Conservation (phyloP, 2,113 vertebrate genomes). For the Syrmaticus mikado region DNA sequence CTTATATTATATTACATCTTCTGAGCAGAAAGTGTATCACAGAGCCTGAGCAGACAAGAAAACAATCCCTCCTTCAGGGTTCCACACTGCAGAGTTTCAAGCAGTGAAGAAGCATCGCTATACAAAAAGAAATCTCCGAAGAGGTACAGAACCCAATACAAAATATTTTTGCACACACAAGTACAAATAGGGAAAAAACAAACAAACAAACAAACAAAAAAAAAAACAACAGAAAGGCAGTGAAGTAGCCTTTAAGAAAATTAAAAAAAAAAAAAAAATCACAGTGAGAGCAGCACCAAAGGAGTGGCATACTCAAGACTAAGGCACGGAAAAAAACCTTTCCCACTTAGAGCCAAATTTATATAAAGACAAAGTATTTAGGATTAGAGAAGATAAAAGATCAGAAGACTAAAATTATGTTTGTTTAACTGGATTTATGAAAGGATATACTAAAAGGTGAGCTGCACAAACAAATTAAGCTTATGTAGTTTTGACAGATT, state of each 20-base stretch:
- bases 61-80: background rate
- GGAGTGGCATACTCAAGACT: background rate
- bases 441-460: background rate
- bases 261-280: background rate
- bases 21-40: background rate
- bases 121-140: background rate
- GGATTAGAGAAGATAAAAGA: slow-evolving; percentile 26
- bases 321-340: background rate
- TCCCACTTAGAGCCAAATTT: background rate
- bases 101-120: background rate
- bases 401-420: background rate
- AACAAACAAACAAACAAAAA: background rate
- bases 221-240: background rate
- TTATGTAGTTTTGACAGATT: slow-evolving; percentile 4
- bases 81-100: background rate
- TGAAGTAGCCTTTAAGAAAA: background rate
- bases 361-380: background rate
- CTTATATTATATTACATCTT: background rate
- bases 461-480: background rate
- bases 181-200: background rate
- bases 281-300: background rate
- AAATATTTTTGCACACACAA: background rate
- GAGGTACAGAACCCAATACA: background rate
- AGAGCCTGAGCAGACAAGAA: background rate
- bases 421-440: background rate